These are phyloP conservation scores for Pyrochroa serraticornis DNA, from an alignment of 2,888 invertebrate species.

Conservation along the genomic window DNA sequence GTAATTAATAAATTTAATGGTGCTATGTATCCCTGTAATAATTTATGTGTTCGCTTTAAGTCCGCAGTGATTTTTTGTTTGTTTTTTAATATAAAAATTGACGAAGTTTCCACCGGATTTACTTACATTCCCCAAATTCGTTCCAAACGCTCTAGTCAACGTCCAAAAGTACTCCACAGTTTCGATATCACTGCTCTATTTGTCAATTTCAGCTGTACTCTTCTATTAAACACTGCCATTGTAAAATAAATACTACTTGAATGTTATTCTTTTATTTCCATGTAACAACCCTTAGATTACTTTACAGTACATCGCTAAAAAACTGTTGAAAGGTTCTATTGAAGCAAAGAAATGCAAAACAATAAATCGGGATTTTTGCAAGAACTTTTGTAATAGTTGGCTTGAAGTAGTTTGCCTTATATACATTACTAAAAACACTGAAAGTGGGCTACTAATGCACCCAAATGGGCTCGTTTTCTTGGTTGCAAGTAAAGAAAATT, in stretches of 20 bases:
- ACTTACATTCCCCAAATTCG: conserved; percentile 30
- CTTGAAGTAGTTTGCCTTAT: no score
- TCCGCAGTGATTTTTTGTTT: conserved; percentile 37
- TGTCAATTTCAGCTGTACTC: conserved; percentile 27
- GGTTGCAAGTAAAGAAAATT: no score
- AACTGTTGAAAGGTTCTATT: neutral
- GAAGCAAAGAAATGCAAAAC: no score
- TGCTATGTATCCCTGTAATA: conserved; percentile 44
- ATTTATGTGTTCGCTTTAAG: conserved; percentile 42
- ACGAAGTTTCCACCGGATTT: conserved; percentile 31
- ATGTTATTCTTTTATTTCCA: conserved; percentile 10
- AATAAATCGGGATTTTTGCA: no score
- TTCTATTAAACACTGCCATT: conserved; percentile 54
- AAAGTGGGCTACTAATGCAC: no score
- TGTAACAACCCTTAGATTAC: no score
- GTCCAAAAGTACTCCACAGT: conserved; percentile 23
- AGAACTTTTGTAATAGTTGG: no score
- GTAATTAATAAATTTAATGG: conserved; percentile 49
- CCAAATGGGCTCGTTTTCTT: no score
- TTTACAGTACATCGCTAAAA: neutral
- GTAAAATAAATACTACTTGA: conserved; percentile 49
- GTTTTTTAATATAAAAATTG: conserved; percentile 14
- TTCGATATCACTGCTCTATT: conserved; percentile 30
- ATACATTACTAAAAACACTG: no score
- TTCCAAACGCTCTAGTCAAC: conserved; percentile 44